Conservation (phyloP, 2,888 invertebrate species). For the Drosophila hawaiiensis region DNA sequence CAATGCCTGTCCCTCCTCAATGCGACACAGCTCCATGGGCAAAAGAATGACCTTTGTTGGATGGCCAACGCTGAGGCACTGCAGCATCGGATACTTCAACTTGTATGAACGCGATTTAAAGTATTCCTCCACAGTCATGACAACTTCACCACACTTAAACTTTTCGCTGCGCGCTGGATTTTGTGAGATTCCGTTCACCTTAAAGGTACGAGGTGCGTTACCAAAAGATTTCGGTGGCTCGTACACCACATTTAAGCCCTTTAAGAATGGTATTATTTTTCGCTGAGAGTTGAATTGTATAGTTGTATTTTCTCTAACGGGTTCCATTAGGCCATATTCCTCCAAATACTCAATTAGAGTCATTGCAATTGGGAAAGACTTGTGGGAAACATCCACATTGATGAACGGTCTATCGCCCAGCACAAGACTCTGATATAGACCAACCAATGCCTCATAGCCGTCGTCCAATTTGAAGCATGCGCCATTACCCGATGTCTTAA, state of each 20-base stretch:
- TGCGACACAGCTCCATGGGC: slow-evolving; percentile 93
- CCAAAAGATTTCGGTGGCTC: slow-evolving; percentile 74
- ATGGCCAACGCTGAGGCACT: slow-evolving; percentile 93
- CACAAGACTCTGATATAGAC: slow-evolving; percentile 96
- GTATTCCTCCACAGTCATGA: slow-evolving; percentile 85
- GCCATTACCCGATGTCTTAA: slow-evolving; percentile 86
- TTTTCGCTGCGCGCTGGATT: slow-evolving; percentile 79
- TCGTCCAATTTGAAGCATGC: slow-evolving; percentile 87
- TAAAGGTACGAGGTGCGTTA: slow-evolving; percentile 65
- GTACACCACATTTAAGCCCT: slow-evolving; percentile 77
- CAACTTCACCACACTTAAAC: slow-evolving; percentile 80
- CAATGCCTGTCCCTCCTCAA: slow-evolving; percentile 91
- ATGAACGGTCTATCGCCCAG: slow-evolving; percentile 95
- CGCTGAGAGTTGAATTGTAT: not conserved
- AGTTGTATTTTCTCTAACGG: slow-evolving; percentile 16
- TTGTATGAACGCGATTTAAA: slow-evolving; percentile 67
- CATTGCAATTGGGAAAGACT: slow-evolving; percentile 89
- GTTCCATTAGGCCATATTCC: slow-evolving; percentile 64
- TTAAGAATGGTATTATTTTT: slow-evolving; percentile 57
- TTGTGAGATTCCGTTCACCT: slow-evolving; percentile 63
- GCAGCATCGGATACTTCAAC: slow-evolving; percentile 89
- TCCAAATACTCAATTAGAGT: slow-evolving; percentile 86
- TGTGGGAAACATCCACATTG: slow-evolving; percentile 96
- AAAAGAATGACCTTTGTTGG: slow-evolving; percentile 90
- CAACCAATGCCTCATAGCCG: slow-evolving; percentile 96